Evolutionary conservation across 2,113 vertebrate species (phyloP).

Genomic region (Xiphorhynchus elegans): DNA sequence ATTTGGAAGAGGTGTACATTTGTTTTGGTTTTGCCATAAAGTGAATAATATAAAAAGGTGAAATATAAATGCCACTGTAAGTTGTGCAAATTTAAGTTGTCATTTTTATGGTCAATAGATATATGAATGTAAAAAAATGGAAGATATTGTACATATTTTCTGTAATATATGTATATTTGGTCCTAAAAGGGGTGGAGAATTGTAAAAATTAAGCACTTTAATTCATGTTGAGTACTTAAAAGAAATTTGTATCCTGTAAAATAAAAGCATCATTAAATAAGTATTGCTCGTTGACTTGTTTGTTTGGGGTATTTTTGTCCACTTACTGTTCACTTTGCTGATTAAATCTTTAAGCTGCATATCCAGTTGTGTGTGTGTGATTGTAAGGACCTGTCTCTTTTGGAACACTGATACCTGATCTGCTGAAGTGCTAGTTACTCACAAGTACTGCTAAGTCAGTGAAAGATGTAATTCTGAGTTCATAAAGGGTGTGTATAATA

Average conservation of each 20-base stretch:
- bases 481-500: neutral
- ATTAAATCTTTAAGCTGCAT: neutral
- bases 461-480: neutral
- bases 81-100: constrained; percentile 56
- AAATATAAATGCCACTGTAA: constrained; percentile 49
- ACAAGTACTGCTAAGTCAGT: neutral
- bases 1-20: constrained; percentile 44
- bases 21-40: constrained; percentile 55
- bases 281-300: neutral
- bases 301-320: neutral
- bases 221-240: constrained; percentile 76
- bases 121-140: constrained; percentile 75
- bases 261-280: constrained; percentile 76
- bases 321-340: neutral
- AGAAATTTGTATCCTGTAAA: constrained; percentile 81
- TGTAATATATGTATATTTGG: constrained; percentile 84
- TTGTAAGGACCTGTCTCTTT: neutral
- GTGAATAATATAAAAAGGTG: constrained; percentile 10
- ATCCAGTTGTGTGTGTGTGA: neutral
- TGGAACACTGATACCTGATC: neutral
- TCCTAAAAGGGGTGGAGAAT: constrained; percentile 56
- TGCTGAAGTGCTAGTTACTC: neutral
- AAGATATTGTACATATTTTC: constrained; percentile 78
- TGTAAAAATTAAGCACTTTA: constrained; percentile 83
- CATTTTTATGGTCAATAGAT: constrained; percentile 67